Evolutionary conservation across 2,888 invertebrate genomes (phyloP), one percentile per base, ranked within the genome.

Genomic region (Agonum fuliginosum): DNA sequence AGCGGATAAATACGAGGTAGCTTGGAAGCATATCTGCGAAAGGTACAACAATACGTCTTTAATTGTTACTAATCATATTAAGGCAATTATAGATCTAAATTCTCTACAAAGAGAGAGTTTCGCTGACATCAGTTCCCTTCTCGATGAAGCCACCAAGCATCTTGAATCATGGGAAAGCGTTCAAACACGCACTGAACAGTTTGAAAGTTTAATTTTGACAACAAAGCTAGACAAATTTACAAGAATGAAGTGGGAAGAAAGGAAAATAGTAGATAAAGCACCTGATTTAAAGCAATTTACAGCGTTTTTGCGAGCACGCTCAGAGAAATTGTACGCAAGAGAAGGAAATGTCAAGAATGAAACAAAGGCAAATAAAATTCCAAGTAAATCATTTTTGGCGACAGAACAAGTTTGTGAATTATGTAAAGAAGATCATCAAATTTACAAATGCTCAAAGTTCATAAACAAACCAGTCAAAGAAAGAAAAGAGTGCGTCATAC

Each of bases 1-100:
- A 48, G 48, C 48, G 20, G 48, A 48, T 48, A 48, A 48, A 48
- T 48, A 48, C 17, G 48, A 48, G 3, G n/a, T 48, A 19, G 48
- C 17, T 14, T 48, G 17, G 48, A 48, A 48, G 10, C 48, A 48
- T 48, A 48, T 48, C 17, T 48, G 48, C 48, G 20, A 48, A 48
- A 48, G 48, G 48, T 48, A 48, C 48, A 48, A 34, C 8, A 34
- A 48, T 2, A 48, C 48, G 48, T 48, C 20, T 14, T 14, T 48
- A 48, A 48, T 48, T 48, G 48, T 48, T 14, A 48, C 48, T 14
- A 48, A 48, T 14, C 48, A 48, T 17, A 48, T 48, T 12, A 48
- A 6, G 17, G 48, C 5, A 2, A 48, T 48, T 48, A 2, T 48
- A 48, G 48, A 48, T n/a, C 17, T 19, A 14, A 48, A n/a, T 48